Evolutionary conservation across 2,888 invertebrate genomes (phyloP), one percentile per base, ranked within the genome.

Genomic region (Pyrrhosoma nymphula): DNA sequence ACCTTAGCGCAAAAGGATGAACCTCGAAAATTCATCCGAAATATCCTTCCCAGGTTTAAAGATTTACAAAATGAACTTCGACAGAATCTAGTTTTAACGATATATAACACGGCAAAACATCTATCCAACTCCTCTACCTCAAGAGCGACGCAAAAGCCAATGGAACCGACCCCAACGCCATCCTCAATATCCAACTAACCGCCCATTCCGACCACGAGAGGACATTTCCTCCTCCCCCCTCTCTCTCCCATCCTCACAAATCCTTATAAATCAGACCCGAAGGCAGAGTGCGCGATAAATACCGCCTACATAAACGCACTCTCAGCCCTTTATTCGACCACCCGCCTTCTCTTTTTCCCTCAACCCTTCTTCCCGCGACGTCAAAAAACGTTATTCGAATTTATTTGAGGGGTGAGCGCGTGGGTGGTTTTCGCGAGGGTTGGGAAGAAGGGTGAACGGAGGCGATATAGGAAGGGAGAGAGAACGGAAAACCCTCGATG

Each of bases 261-360:
- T 82, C 82, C 82, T 82, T 82, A 82, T 82, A 35, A 82, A 82
- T 82, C 82, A 82, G 82, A 82, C 30, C 30, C 82, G 82, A 82
- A 82, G 82, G 82, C 82, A 82, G 82, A 82, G 82, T 82, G 82
- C 82, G 82, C 82, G 82, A 82, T 82, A 82, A 82, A 82, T 82
- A 82, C 82, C 82, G 16, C 82, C 82, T 30, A 89, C 89, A 55
- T 55, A 89, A 89, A 89, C 89, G 55, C 47, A 89, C 55, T 55
- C 89, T 55, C 47, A 89, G 55, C 55, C 89, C 55, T 55, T 55
- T 89, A 47, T 89, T 89, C 89, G 55, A 89, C 55, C 26, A 23
- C 55, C 20, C 89, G 23, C 18, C 47, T 8, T 16, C 89, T 47
- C 89, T 12, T 20, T 88, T 88, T 89, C 35, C 82, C 82, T 14